phyloP scores from a whole-genome alignment of 2,797 vertebrate genomes.

The Pangasius krempfi region DNA sequence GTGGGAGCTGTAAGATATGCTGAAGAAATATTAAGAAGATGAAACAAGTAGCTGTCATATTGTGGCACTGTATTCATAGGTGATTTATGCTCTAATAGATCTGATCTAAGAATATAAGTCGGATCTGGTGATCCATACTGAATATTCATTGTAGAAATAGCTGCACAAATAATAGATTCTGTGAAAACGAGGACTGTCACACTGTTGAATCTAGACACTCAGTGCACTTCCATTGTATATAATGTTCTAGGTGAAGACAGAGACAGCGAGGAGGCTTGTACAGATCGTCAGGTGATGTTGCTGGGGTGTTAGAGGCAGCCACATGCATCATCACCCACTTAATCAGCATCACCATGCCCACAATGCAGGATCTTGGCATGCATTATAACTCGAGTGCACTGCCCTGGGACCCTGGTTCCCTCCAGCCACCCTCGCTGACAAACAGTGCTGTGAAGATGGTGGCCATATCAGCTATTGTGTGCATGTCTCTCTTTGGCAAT shows the following conservation, averaged over 20 bases:
- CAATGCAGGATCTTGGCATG: conserved; percentile 57
- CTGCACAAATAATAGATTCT: neutral
- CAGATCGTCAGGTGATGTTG: conserved; percentile 32
- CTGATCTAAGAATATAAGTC: conserved; percentile 10
- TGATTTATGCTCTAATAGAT: neutral
- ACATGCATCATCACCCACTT: conserved; percentile 52
- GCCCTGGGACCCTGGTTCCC: conserved; percentile 64
- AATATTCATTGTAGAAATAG: neutral
- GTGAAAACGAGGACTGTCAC: neutral
- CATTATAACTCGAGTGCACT: conserved; percentile 65
- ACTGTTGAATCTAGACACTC: conserved; percentile 10
- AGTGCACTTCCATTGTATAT: conserved; percentile 32
- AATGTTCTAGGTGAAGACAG: conserved; percentile 56
- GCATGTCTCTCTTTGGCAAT: conserved; percentile 83
- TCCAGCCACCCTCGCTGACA: conserved; percentile 59
- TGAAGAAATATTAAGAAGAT: conserved; percentile 11
- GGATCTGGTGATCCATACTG: neutral
- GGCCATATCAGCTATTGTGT: conserved; percentile 80
- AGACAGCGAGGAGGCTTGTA: conserved; percentile 39
- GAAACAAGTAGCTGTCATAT: neutral
- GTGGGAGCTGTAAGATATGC: neutral
- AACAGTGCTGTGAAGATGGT: conserved; percentile 76
- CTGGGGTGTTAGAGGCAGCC: conserved; percentile 49
- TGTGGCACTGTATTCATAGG: neutral
- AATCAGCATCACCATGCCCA: conserved; percentile 64